phyloP scores from a whole-genome alignment of 2,113 vertebrate genomes.

The Girardinichthys multiradiatus region DNA sequence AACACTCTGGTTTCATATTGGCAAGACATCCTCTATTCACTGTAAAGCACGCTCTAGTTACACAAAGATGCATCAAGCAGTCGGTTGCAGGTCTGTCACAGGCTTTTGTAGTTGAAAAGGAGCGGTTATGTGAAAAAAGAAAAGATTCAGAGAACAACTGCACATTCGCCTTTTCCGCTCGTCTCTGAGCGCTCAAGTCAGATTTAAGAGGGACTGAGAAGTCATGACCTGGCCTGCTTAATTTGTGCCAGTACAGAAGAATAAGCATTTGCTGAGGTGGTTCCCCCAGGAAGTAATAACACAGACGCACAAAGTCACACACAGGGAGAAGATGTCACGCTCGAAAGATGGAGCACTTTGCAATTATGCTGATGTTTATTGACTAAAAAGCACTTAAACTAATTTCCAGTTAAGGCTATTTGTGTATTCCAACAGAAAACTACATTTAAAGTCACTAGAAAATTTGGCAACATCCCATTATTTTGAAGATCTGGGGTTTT shows the following conservation, averaged over 20 bases:
- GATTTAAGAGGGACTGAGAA: constrained; percentile 22
- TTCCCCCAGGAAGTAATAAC: constrained; percentile 65
- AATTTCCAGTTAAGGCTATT: not conserved
- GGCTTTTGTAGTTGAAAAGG: constrained; percentile 1
- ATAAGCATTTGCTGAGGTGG: constrained; percentile 62
- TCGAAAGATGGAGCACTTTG: constrained; percentile 26
- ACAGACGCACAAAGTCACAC: constrained; percentile 39
- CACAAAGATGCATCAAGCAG: constrained; percentile 35
- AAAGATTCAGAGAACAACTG: constrained; percentile 10
- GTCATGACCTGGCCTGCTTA: constrained; percentile 18
- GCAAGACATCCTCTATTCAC: constrained; percentile 54
- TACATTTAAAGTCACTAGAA: not conserved
- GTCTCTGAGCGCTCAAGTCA: constrained; percentile 23
- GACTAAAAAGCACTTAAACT: constrained; percentile 3
- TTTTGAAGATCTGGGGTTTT: not conserved
- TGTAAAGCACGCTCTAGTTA: constrained; percentile 46
- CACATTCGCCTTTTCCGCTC: constrained; percentile 9
- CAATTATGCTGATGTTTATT: constrained; percentile 9
- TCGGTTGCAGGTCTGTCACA: constrained; percentile 10
- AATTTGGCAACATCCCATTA: not conserved
- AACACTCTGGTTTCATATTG: constrained; percentile 65
- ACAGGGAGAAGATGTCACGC: constrained; percentile 23
- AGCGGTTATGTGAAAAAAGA: not conserved
- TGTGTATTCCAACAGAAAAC: not conserved
- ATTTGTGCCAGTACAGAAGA: constrained; percentile 30